phyloP scores from a whole-genome alignment of 2,888 invertebrate species.

The Timandra comae region DNA sequence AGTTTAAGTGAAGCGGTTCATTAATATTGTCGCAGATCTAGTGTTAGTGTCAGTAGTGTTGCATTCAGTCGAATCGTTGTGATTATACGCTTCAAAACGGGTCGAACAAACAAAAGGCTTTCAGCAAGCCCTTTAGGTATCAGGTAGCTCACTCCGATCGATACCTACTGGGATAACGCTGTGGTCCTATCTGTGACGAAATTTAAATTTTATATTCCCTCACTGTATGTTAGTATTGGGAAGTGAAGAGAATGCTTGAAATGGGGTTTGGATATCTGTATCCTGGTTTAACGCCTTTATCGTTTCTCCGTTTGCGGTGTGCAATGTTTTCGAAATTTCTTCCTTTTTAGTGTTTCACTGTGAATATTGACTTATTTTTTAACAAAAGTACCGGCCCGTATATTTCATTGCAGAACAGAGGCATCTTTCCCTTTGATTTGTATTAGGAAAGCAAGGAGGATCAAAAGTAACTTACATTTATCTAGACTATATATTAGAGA shows the following conservation, averaged over 20 bases:
- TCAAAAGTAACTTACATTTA: no score
- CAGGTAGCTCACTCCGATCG: slow-evolving; percentile 14
- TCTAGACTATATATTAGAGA: no score
- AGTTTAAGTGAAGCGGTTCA: slow-evolving; percentile 31
- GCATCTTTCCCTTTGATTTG: no score
- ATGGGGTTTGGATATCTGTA: background rate
- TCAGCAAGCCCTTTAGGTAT: slow-evolving; percentile 20
- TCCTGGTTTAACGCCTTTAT: no score
- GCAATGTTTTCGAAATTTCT: no score
- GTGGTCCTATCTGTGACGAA: slow-evolving; percentile 13
- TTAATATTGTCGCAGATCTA: slow-evolving; percentile 35
- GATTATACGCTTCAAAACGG: slow-evolving; percentile 7
- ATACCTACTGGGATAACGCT: slow-evolving; percentile 15
- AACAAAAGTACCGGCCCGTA: no score
- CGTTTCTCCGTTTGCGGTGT: no score
- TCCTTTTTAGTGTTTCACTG: no score
- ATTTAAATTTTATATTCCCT: slow-evolving; percentile 17
- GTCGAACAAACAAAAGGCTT: slow-evolving; percentile 22
- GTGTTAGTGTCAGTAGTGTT: slow-evolving; percentile 28
- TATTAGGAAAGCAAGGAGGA: no score
- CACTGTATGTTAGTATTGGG: slow-evolving; percentile 3
- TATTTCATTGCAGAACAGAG: no score
- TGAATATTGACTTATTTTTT: no score
- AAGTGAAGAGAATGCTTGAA: background rate
- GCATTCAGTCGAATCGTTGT: slow-evolving; percentile 1